Evolutionary conservation across 2,888 invertebrate species (phyloP).

Genomic region (Pteria penguin): DNA sequence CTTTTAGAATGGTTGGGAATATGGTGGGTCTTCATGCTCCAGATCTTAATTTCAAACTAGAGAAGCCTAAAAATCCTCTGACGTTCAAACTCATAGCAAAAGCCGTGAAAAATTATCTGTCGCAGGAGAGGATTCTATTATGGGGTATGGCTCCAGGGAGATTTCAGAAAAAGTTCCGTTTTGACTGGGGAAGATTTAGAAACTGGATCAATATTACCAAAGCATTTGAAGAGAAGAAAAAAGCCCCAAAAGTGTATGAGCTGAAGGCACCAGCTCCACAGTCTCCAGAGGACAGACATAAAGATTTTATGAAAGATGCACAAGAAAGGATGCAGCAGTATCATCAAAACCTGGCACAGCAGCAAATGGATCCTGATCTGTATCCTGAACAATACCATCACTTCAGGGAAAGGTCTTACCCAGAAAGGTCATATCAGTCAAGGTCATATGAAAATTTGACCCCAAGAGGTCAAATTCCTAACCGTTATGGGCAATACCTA

Average conservation of each 20-base stretch:
- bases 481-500: conserved; percentile 10
- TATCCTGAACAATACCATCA: conserved; percentile 13
- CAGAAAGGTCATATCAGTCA: conserved; percentile 6
- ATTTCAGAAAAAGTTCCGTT: conserved; percentile 50
- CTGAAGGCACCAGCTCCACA: conserved; percentile 51
- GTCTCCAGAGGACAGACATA: neutral
- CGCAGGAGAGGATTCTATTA: conserved; percentile 55
- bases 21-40: conserved; percentile 14
- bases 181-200: conserved; percentile 55
- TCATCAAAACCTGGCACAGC: conserved; percentile 5
- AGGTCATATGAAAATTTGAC: conserved; percentile 28
- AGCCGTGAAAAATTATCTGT: conserved; percentile 53
- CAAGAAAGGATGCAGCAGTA: neutral
- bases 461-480: conserved; percentile 1
- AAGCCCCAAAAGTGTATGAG: conserved; percentile 43
- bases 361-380: conserved; percentile 21
- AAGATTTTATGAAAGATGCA: conserved; percentile 6
- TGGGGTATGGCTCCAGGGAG: conserved; percentile 52
- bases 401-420: neutral
- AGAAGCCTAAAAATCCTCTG: conserved; percentile 43
- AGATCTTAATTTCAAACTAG: conserved; percentile 43
- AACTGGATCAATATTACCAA: conserved; percentile 51
- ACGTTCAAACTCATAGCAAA: conserved; percentile 56
- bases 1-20: conserved; percentile 35
- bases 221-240: conserved; percentile 54